Evolutionary conservation across 2,113 vertebrate genomes (phyloP).

Genomic region (Potamarius usumacintae): DNA sequence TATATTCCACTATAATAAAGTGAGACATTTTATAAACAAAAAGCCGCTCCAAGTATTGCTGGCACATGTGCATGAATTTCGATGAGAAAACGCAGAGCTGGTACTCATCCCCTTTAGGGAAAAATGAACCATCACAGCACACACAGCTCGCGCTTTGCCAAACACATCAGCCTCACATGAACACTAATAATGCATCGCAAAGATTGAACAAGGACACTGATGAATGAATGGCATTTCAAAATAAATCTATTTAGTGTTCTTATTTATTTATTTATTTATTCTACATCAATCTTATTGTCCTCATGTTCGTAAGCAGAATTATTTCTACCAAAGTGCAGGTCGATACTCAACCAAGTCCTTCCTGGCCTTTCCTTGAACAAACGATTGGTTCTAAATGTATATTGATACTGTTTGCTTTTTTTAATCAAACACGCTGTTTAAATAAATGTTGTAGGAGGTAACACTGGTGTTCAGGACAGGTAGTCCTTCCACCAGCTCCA

Average conservation of each 20-base stretch:
- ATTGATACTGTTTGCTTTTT: neutral
- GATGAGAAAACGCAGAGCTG: constrained; percentile 27
- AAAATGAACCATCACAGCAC: constrained; percentile 40
- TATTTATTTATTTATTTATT: neutral
- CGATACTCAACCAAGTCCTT: neutral
- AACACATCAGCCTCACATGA: neutral
- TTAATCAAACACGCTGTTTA: neutral
- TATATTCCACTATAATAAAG: constrained; percentile 32
- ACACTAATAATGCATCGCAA: neutral
- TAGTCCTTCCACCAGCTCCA: neutral
- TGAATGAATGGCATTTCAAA: neutral
- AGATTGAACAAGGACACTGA: neutral
- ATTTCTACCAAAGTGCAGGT: neutral
- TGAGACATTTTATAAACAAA: constrained; percentile 34
- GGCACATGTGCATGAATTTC: constrained; percentile 30
- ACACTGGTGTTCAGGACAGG: neutral
- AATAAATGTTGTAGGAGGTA: neutral
- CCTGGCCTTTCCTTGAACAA: neutral
- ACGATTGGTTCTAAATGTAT: neutral
- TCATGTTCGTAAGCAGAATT: neutral
- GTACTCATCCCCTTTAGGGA: constrained; percentile 16
- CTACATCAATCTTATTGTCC: neutral
- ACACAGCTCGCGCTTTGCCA: neutral
- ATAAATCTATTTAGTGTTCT: neutral
- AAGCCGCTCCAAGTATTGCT: constrained; percentile 6